Base-by-base conservation (phyloP, 2,113 vertebrate species). In the Circaetus gallicus region DNA sequence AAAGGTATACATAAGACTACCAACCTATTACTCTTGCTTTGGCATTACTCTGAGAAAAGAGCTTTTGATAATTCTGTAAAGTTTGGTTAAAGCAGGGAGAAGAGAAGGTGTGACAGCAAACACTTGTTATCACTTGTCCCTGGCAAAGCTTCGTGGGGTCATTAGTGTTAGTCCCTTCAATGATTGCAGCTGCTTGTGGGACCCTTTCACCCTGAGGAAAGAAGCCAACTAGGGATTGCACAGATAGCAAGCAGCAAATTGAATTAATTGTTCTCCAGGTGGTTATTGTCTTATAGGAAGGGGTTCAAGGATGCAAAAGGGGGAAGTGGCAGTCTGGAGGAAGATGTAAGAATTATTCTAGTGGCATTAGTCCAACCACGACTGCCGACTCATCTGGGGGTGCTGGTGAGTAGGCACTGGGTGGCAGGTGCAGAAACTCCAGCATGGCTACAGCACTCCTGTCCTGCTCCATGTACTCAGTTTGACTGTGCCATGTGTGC, bases 311-410 rank as follows among this genome's bases (percentile, higher is more conserved):
- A 47, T 31, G 12, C 3, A 8, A 36, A 43, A 77, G 28, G 14
- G n/a, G 6, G 11, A 71, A 4, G 2, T 32, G 28, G 31, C 13
- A 71, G 65, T 25, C 13, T 52, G 50, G 50, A 56, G 24, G 21
- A 28, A 84, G 25, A 62, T 11, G 6, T 28, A 45, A 66, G 18
- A 70, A 42, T 58, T 59, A 50, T 47, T 74, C 25, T 53, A 29
- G 16, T 43, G 25, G 4, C 1, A 3, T 80, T 47, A 72, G 9
- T 52, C 43, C 24, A 70, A 0, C 13, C 8, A 36, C 0, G 4
- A 21, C 40, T 53, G 28, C 24, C 25, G 9, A 28, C 16, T 58
- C 6, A 0, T 20, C 67, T 81, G 16, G 5, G 11, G 6, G 0
- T 61, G 29, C 21, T 50, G 47, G 32, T 42, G 32, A 69, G 22